A percentile compares a stretch with the other conserved stretches of the same genome.
These are phyloP conservation scores for Dexiosoma caninum DNA, from an alignment of 2,888 invertebrate genomes.

Conservation along the genomic window DNA sequence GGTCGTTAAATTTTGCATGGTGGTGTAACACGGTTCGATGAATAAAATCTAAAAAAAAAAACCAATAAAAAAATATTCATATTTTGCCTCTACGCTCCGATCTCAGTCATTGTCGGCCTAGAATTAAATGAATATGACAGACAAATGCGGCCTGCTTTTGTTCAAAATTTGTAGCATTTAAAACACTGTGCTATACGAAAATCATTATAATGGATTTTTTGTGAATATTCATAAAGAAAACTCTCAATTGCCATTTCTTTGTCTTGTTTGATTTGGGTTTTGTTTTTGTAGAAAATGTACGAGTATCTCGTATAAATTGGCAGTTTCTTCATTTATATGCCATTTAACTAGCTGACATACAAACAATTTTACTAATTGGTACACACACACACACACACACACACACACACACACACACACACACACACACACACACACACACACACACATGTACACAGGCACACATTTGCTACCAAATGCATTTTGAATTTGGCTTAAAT, in stretches of 20 bases:
- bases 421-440: background rate
- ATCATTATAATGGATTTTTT: conserved; percentile 4
- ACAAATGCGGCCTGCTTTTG: too few relatives aligned
- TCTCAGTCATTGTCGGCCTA: too few relatives aligned
- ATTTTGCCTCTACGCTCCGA: too few relatives aligned
- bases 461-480: background rate
- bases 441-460: too few relatives aligned
- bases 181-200: conserved; percentile 18
- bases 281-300: conserved; percentile 36
- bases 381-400: background rate
- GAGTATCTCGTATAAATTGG: conserved; percentile 61
- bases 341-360: conserved; percentile 50
- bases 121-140: too few relatives aligned
- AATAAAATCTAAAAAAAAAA: too few relatives aligned
- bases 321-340: conserved; percentile 56
- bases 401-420: background rate
- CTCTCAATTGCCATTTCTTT: conserved; percentile 27
- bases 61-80: too few relatives aligned
- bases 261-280: background rate
- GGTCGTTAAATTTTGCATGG: too few relatives aligned
- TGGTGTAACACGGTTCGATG: too few relatives aligned
- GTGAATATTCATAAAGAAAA: background rate
- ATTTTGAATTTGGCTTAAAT: conserved; percentile 51
- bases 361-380: conserved; percentile 61
- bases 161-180: background rate